Evolutionary conservation across 2,888 invertebrate species (phyloP).

Genomic region (Apotomis turbidana): DNA sequence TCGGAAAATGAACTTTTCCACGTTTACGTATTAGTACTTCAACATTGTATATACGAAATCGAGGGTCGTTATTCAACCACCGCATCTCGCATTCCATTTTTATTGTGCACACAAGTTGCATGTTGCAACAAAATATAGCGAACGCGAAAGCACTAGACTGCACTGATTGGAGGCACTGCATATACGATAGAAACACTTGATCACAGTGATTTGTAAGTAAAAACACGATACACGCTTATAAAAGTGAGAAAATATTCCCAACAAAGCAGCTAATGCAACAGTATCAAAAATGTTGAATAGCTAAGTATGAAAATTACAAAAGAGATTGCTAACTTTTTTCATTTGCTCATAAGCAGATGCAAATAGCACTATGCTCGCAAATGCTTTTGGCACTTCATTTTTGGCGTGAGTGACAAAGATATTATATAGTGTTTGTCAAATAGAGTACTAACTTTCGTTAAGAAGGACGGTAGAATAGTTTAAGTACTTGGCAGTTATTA

Average conservation of each 20-base stretch:
- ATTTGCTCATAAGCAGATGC: background rate
- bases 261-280: background rate
- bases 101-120: slow-evolving; percentile 11
- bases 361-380: background rate
- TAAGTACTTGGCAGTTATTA: background rate
- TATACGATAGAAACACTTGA: background rate
- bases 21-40: background rate
- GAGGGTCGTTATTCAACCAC: background rate
- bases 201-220: slow-evolving; percentile 1
- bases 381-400: background rate
- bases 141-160: background rate
- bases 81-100: background rate
- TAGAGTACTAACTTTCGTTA: background rate
- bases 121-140: slow-evolving; percentile 1
- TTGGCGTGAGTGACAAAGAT: background rate
- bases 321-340: background rate
- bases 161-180: slow-evolving; percentile 10
- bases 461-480: background rate
- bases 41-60: background rate
- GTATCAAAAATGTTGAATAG: background rate
- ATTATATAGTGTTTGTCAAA: background rate
- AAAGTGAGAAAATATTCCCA: background rate
- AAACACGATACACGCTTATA: background rate
- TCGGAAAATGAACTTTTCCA: background rate
- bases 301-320: background rate